Evolutionary conservation across 2,797 vertebrate species (phyloP), one percentile per base, ranked within the genome.

Genomic region (Artibeus lituratus): DNA sequence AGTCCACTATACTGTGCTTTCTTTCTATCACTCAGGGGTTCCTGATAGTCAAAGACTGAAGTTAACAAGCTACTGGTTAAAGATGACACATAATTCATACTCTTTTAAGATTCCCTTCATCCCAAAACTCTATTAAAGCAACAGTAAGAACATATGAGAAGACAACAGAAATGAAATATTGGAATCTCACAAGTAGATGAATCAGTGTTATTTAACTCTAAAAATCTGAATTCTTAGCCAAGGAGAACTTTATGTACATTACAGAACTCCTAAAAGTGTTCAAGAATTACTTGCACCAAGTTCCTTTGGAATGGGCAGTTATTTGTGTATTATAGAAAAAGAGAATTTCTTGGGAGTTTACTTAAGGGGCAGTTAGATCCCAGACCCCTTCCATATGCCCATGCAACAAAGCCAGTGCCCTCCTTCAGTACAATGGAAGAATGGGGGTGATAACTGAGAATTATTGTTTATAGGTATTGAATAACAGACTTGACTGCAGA

Each of bases 201-300:
- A 49, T 84, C 55, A 6, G 69, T 65, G 57, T 96, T 94, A 80
- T 84, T 91, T 76, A 95, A 87, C 76, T 88, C n/a, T 87, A 84
- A 78, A 89, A 90, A 70, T 78, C 73, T 69, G 26, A 87, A 87
- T 87, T 18, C 10, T 70, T 72, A 92, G 81, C 53, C 51, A 88
- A 96, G 10, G 51, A 94, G 67, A 93, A 57, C 14, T 19, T 82
- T 19, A 91, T 77, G 47, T 51, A 53, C 10, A 87, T 85, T 47
- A 73, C 16, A 73, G 73, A 81, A 89, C 37, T 72, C 39, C 35
- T 51, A 21, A 57, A 81, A 81, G 85, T 57, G 1, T 57, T 94
- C 5, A 73, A n/a, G 29, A 91, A 77, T 55, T 47, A 12, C 76
- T 94, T 73, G 29, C 5, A 44, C 42, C n/a, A 81, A 67, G 26